Base-by-base conservation (phyloP, 2,888 invertebrate genomes). In the Rotaria magnacalcarata region DNA sequence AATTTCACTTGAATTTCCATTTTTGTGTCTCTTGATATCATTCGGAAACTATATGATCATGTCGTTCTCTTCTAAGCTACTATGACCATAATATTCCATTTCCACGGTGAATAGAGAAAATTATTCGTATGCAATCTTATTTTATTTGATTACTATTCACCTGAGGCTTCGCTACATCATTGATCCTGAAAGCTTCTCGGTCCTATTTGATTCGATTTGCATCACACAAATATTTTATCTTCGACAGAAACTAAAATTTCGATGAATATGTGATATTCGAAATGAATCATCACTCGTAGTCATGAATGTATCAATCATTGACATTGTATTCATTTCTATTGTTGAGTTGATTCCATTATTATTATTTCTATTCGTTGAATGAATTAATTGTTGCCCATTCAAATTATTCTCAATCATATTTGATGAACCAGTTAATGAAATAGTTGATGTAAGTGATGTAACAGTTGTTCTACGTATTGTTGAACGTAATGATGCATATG, bases 231-330 rank as follows among this genome's bases (percentile, higher is more conserved):
- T 34, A 34, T 34, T 34, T 34, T 80, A 80, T 47, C 80, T 80
- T 80, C 80, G 7, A 47, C 80, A 80, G n/a, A 80, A 80, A 10
- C 47, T 14, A 80, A 80, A 80, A 80, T 80, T 80, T 80, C 47
- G 43, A 47, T 80, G 47, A 24, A 80, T 80, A 80, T 80, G 80
- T 80, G 80, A 80, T 10, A 80, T 47, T 11, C 80, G 80, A 47
- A 80, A 80, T 47, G 6, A 8, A 80, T 80, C 80, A 80, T 80
- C 80, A 11, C 10, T 80, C 0, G 80, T 80, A 3, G 4, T 1
- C 6, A n/a, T 24, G 3, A 80, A 24, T 47, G 80, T 24, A 43
- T 24, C 47, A 11, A 5, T 34, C 11, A 14, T n/a, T 47, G 80
- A 43, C 14, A 8, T 19, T 80, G 80, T 80, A 80, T 80, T 75